Evolutionary conservation across 2,113 vertebrate genomes (phyloP), one percentile per base, ranked within the genome.

Genomic region (Dipodomys merriami): DNA sequence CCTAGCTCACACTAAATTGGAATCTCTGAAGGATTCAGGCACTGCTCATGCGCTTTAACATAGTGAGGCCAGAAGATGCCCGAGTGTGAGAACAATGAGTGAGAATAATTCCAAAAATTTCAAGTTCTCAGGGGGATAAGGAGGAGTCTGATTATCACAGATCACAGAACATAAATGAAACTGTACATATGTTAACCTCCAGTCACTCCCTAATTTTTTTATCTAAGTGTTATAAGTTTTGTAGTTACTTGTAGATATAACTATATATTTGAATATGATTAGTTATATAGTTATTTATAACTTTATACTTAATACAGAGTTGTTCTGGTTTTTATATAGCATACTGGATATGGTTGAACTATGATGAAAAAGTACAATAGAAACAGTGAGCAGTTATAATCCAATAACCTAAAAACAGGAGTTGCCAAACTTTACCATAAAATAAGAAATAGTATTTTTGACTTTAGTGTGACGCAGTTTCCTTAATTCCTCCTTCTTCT

Each of bases 211-310:
- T 76, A 35, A 72, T 64, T 67, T 30, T 72, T 82, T 83, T 13
- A 46, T 60, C 49, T 2, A 76, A 81, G 39, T 3, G 39, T 27
- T 85, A 90, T 19, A 87, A 39, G 69, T 11, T 73, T 57, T 81
- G 76, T n/a, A 80, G 25, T 62, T 83, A 84, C 27, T 44, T n/a
- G 35, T 35, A 93, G 88, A 22, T 44, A 78, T 29, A 57, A 74
- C 83, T 13, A 71, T 4, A 90, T 57, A 67, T 16, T 11, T 15
- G 72, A 49, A 5, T 69, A 22, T 39, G 87, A 57, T 60, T 49
- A 83, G 71, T 7, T 83, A 83, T 64, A 90, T n/a, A 83, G 35
- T 27, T 83, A 83, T 33, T 49, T 62, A 19, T 73, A 93, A 88
- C 5, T 72, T 4, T 33, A 83, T 27, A 69, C 78, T 90, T 6